Conservation (phyloP, 2,113 vertebrate genomes). For the Burhinus bistriatus region DNA sequence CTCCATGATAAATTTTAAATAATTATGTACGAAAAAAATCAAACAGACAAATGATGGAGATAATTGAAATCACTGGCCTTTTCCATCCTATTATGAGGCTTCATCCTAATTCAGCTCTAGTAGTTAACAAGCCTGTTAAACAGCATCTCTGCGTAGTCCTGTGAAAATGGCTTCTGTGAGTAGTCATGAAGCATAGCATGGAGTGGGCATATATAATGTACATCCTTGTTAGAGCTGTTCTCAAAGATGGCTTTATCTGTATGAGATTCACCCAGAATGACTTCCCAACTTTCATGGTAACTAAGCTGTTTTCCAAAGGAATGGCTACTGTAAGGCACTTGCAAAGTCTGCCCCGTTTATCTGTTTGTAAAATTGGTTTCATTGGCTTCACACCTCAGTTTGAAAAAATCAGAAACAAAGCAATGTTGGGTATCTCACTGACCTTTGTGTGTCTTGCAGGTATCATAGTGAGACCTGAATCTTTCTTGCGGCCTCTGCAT, state of each 20-base stretch:
- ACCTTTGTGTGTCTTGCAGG: not conserved
- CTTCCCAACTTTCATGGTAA: not conserved
- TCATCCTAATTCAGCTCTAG: not conserved
- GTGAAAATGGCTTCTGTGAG: not conserved
- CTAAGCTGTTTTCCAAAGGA: not conserved
- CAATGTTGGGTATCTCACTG: not conserved
- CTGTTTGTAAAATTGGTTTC: not conserved
- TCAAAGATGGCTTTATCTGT: not conserved
- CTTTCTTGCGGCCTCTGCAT: not conserved
- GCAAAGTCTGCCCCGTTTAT: not conserved
- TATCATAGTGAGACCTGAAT: not conserved
- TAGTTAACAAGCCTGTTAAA: not conserved
- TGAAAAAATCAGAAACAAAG: not conserved
- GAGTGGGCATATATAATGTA: not conserved
- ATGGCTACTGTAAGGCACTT: not conserved
- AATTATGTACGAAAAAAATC: not conserved
- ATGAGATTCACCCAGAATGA: not conserved
- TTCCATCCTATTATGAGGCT: not conserved
- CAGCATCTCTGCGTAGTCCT: not conserved
- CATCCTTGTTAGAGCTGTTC: not conserved
- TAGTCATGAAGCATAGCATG: not conserved
- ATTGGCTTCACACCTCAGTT: not conserved
- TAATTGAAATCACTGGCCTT: not conserved
- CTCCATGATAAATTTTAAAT: not conserved
- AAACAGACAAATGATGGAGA: not conserved